Conservation (phyloP, 37 sponge, comb jelly and placozoan species). For the Chondrosia reniformis region DNA sequence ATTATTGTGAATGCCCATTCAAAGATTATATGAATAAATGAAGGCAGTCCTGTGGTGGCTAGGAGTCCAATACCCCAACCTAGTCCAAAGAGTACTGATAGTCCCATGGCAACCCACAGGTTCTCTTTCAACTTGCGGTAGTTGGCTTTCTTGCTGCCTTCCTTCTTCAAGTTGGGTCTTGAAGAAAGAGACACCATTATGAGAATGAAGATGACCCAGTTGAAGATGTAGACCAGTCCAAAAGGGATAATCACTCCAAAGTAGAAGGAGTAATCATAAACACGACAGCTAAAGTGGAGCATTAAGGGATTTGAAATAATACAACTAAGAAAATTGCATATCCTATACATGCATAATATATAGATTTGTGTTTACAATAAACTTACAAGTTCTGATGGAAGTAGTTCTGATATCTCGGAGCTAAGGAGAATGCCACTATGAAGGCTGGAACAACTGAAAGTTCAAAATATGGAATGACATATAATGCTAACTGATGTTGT, state of each 20-base stretch:
- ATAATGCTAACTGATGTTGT: neutral
- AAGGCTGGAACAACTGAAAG: conserved; percentile 20
- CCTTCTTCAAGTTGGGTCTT: conserved; percentile 7
- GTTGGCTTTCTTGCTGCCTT: neutral
- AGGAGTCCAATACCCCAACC: conserved; percentile 39
- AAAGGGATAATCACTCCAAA: neutral
- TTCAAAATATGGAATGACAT: neutral
- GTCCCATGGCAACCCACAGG: neutral
- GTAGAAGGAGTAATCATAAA: neutral
- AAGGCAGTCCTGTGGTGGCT: neutral
- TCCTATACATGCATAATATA: too few species aligned
- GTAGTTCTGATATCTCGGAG: conserved; percentile 27
- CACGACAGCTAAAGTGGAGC: conserved; percentile 15
- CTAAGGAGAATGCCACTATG: conserved; percentile 25
- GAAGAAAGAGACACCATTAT: neutral
- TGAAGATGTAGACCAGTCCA: conserved; percentile 12
- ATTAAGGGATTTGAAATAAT: too few species aligned
- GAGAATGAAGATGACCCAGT: conserved; percentile 3
- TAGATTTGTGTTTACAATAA: too few species aligned
- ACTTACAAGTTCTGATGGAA: too few species aligned
- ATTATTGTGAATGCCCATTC: conserved; percentile 22
- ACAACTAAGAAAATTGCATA: too few species aligned
- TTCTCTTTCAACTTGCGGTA: conserved; percentile 6
- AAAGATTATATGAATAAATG: neutral
- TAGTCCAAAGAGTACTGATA: conserved; percentile 40